Evolutionary conservation across 2,797 vertebrate species (phyloP), one percentile per base, ranked within the genome.

Genomic region (Poeciliopsis paucimaculata): DNA sequence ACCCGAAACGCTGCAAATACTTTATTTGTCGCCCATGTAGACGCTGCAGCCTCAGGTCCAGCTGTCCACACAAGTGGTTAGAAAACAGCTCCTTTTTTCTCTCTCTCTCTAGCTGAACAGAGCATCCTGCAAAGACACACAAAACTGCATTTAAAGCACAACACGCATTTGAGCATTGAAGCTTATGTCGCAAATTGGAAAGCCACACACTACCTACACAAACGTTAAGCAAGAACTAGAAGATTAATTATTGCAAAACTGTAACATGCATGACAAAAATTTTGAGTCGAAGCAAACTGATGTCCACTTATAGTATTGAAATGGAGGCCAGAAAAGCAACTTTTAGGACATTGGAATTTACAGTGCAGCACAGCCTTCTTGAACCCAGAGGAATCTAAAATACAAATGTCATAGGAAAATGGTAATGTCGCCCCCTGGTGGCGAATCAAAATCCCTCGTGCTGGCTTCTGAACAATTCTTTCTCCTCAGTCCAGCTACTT

Each of bases 361-460:
- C 66, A 80, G 49, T 77, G 72, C 79, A 79, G 72, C 74, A 74
- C 18, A 45, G 41, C 45, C 77, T 83, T 79, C 77, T 83, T 46
- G 26, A 71, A 77, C 82, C 72, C 72, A 75, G 75, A 84, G 49
- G 83, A 79, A n/a, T 53, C 80, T 87, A 49, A 77, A 73, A 68
- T 60, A 72, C 81, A 78, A 53, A 53, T 1, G 45, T 55, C 51
- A 20, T 82, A 76, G 49, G 5, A 76, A 89, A 84, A 93, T 87
- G 90, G 86, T 91, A 85, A 94, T 46, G 90, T 80, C 89, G 92
- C 93, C 93, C 93, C 91, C 92, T 94, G 86, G 85, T 92, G 93
- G 81, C 87, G 13, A 66, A 86, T 86, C 82, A 79, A 72, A 77
- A 83, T 79, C 81, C 26, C 18, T 23, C 23, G 8, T 7, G 7